These are phyloP conservation scores for Cheumatopsyche charites DNA, from an alignment of 1,140 invertebrate genomes.

Conservation along the genomic window DNA sequence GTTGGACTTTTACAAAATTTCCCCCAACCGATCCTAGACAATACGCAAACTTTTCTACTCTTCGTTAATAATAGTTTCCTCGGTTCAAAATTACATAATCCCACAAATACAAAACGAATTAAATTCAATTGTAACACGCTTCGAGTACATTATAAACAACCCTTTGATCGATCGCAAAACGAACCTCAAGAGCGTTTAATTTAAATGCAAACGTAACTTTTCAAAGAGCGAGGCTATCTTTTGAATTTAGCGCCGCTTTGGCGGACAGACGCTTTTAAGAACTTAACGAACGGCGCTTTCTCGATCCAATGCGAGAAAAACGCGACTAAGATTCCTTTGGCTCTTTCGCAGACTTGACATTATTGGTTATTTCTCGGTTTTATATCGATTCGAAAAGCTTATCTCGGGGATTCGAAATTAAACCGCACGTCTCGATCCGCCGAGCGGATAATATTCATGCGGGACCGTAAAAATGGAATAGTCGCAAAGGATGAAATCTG, in stretches of 20 bases:
- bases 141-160: too few species aligned
- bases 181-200: slow-evolving; percentile 1
- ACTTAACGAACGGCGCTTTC: background rate
- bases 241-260: background rate
- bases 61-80: too few species aligned
- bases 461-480: too few species aligned
- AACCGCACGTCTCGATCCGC: background rate
- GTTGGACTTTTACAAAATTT: too few species aligned
- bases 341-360: slow-evolving; percentile 16
- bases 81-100: too few species aligned
- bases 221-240: background rate
- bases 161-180: too few species aligned
- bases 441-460: background rate
- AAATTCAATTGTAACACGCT: too few species aligned
- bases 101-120: too few species aligned
- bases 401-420: background rate
- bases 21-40: too few species aligned
- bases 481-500: too few species aligned
- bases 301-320: background rate
- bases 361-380: slow-evolving; percentile 11
- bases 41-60: too few species aligned
- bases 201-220: slow-evolving; percentile 3
- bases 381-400: slow-evolving; percentile 1
- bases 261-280: background rate
- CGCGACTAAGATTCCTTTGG: background rate